Conservation (phyloP, 1,140 invertebrate species). For the Drosophila ananassae region DNA sequence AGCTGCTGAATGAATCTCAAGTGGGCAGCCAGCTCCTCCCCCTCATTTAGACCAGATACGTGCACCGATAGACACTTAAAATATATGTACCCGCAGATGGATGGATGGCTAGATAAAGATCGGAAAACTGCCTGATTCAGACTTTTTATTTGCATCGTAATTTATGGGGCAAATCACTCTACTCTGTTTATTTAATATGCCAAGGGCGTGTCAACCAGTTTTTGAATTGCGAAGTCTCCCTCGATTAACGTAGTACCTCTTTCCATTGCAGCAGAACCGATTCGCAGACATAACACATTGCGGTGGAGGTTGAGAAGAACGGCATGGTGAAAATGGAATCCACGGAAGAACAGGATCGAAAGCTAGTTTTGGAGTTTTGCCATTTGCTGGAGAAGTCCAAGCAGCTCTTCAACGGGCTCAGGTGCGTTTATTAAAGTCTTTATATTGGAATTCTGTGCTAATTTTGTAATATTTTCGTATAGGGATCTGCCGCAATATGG, state of each 20-base stretch:
- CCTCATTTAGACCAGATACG: slow-evolving; percentile 20
- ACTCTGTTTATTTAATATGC: neutral
- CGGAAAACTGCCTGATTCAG: slow-evolving; percentile 30
- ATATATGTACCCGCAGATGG: slow-evolving; percentile 14
- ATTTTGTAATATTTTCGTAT: slow-evolving; percentile 21
- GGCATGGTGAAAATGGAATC: slow-evolving; percentile 87
- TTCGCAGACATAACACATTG: slow-evolving; percentile 79
- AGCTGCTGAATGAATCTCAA: slow-evolving; percentile 64
- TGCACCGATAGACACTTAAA: slow-evolving; percentile 28
- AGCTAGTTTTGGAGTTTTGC: slow-evolving; percentile 98
- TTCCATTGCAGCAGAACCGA: slow-evolving; percentile 54
- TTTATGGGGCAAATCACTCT: slow-evolving; percentile 7
- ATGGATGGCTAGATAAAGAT: slow-evolving; percentile 34
- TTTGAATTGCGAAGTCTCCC: neutral
- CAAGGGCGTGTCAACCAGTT: neutral
- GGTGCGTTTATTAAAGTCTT: slow-evolving; percentile 85
- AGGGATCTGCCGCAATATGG: slow-evolving; percentile 98
- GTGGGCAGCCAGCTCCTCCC: slow-evolving; percentile 37
- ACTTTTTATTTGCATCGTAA: slow-evolving; percentile 42
- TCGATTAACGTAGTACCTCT: slow-evolving; percentile 5
- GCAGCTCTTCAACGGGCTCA: slow-evolving; percentile 97
- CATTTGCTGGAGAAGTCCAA: slow-evolving; percentile 98
- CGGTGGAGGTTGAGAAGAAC: slow-evolving; percentile 75
- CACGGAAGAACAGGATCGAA: slow-evolving; percentile 94
- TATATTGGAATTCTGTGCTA: neutral